Percentiles rank a stretch among this genome's conserved stretches.
Evolutionary conservation across 2,113 vertebrate genomes (phyloP).

Genomic region (Pedionomus torquatus): DNA sequence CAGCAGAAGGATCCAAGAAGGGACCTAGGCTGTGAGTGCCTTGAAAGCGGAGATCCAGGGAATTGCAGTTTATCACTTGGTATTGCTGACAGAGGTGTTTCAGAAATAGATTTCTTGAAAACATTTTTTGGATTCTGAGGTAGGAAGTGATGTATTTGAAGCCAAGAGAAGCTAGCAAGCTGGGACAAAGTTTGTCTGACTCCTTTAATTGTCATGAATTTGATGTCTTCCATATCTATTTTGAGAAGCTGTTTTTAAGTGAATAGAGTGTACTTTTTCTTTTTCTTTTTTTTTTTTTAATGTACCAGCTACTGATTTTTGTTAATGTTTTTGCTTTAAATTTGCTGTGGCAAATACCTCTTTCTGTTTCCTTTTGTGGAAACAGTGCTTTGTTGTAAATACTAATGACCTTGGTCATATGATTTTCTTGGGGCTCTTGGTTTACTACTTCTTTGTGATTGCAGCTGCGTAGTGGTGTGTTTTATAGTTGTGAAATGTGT

Average conservation of each 20-base stretch:
- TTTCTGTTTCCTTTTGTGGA: constrained; percentile 20
- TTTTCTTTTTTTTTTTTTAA: too few species aligned
- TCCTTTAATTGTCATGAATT: not conserved
- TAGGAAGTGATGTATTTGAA: not conserved
- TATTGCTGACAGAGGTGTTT: not conserved
- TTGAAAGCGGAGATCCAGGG: not conserved
- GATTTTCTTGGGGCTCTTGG: constrained; percentile 27
- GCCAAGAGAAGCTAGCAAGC: not conserved
- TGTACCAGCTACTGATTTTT: not conserved
- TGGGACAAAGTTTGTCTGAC: not conserved
- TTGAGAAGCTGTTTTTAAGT: not conserved
- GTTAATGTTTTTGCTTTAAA: not conserved
- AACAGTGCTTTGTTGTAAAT: not conserved
- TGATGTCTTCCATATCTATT: not conserved
- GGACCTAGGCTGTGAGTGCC: not conserved
- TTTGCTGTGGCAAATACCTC: not conserved
- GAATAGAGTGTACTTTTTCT: not conserved
- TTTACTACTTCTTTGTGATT: constrained; percentile 15
- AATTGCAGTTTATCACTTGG: not conserved
- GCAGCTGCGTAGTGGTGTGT: constrained; percentile 18
- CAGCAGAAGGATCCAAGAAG: not conserved
- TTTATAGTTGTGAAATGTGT: not conserved
- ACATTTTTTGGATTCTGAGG: not conserved
- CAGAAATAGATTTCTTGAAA: not conserved
- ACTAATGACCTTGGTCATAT: not conserved